These are phyloP conservation scores for Agrotis exclamationis DNA, from an alignment of 2,888 invertebrate species.

Conservation along the genomic window DNA sequence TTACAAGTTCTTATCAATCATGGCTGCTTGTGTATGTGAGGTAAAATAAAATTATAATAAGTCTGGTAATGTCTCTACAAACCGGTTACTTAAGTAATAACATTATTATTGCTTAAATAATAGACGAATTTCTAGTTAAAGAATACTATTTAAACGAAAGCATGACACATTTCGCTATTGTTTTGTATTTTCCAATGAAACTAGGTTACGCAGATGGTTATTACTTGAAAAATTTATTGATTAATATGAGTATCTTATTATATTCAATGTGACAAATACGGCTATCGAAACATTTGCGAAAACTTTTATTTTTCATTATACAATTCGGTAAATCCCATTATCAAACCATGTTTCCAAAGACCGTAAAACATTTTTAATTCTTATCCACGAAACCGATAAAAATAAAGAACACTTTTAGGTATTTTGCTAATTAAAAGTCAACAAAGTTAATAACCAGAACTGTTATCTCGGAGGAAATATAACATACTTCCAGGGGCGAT, in stretches of 20 bases:
- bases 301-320: neutral
- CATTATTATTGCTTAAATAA: neutral
- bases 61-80: neutral
- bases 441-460: slow-evolving; percentile 60
- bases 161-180: neutral
- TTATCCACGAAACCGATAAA: slow-evolving; percentile 54
- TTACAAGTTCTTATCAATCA: too few relatives aligned
- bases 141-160: slow-evolving; percentile 1
- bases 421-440: slow-evolving; percentile 64
- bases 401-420: slow-evolving; percentile 47
- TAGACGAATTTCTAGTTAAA: too few relatives aligned
- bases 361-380: slow-evolving; percentile 17
- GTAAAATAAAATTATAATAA: neutral
- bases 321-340: slow-evolving; percentile 5
- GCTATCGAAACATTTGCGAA: neutral
- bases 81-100: neutral
- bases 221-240: slow-evolving; percentile 2
- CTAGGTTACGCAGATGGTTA: neutral
- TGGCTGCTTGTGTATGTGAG: too few relatives aligned
- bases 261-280: neutral
- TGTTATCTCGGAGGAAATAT: slow-evolving; percentile 69
- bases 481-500: slow-evolving; percentile 63
- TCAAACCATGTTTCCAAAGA: slow-evolving; percentile 19
- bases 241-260: neutral
- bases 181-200: slow-evolving; percentile 10